Evolutionary conservation across 23 tunicate genomes (phyloP).

Genomic region (Aplidium turbinatum): DNA sequence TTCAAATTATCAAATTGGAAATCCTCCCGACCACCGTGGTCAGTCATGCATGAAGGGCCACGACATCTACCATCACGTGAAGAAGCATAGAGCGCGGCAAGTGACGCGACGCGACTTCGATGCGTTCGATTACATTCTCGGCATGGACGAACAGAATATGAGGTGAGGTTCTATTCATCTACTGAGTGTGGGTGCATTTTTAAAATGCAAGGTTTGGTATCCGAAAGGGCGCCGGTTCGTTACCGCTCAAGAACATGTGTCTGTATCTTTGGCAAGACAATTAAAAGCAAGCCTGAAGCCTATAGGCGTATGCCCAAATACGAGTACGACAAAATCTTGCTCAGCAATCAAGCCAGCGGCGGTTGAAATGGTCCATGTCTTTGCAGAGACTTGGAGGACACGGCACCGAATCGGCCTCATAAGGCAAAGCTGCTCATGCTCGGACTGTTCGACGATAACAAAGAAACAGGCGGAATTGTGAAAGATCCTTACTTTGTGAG

Average conservation of each 20-base stretch:
- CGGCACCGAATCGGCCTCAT: slow-evolving; percentile 46
- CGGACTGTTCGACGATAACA: slow-evolving; percentile 52
- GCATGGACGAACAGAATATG: slow-evolving; percentile 76
- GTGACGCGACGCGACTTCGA: slow-evolving; percentile 47
- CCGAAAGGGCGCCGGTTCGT: too few species aligned
- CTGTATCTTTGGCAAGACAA: too few species aligned
- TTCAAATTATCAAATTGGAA: slow-evolving; percentile 55
- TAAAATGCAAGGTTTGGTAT: too few species aligned
- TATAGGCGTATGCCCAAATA: too few species aligned
- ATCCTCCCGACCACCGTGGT: slow-evolving; percentile 57
- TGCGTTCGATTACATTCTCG: slow-evolving; percentile 56
- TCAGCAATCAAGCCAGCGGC: too few species aligned
- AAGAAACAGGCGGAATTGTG: slow-evolving; percentile 25
- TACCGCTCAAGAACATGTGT: too few species aligned
- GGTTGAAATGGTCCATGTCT: too few species aligned
- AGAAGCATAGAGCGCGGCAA: slow-evolving; percentile 52
- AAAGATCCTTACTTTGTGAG: slow-evolving; percentile 83
- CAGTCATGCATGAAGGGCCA: slow-evolving; percentile 50
- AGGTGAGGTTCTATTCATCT: slow-evolving; percentile 38
- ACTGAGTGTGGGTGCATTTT: too few species aligned
- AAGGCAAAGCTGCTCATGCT: slow-evolving; percentile 54
- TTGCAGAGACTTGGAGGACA: slow-evolving; percentile 37
- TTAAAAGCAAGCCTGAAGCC: too few species aligned
- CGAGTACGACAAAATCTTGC: too few species aligned
- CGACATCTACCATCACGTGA: slow-evolving; percentile 44